phyloP scores from a whole-genome alignment of 2,113 vertebrate species.

The Clarias macrocephalus region DNA sequence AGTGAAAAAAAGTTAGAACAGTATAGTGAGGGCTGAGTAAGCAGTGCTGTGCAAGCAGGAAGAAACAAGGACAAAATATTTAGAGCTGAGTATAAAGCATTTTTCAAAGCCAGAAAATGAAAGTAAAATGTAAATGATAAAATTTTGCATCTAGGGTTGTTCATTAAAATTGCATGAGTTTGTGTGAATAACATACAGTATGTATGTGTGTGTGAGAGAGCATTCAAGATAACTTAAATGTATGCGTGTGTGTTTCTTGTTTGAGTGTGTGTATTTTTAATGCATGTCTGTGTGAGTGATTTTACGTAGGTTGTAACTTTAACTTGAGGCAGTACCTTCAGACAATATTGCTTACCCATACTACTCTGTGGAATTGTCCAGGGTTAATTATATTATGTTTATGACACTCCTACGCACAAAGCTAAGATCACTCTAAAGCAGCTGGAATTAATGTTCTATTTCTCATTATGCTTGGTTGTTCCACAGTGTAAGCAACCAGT shows the following conservation, averaged over 20 bases:
- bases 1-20: constrained; percentile 37
- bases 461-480: constrained; percentile 18
- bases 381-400: constrained; percentile 38
- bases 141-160: constrained; percentile 26
- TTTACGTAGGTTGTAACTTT: constrained; percentile 21
- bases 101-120: constrained; percentile 29
- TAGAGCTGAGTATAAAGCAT: constrained; percentile 13
- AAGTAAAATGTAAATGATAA: constrained; percentile 41
- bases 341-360: constrained; percentile 18
- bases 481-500: constrained; percentile 10
- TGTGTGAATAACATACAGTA: not conserved
- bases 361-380: constrained; percentile 2
- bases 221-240: no score
- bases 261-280: not conserved
- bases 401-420: constrained; percentile 23
- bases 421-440: constrained; percentile 15
- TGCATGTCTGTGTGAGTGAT: not conserved
- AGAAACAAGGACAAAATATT: constrained; percentile 7
- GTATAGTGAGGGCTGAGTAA: constrained; percentile 2
- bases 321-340: not conserved
- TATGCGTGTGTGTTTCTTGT: not conserved
- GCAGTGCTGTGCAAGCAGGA: not conserved
- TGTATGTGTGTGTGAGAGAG: constrained; percentile 23
- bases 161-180: constrained; percentile 42
- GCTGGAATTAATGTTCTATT: constrained; percentile 23